Conservation (phyloP, 2,113 vertebrate species). For the Cephalopterus ornatus region DNA sequence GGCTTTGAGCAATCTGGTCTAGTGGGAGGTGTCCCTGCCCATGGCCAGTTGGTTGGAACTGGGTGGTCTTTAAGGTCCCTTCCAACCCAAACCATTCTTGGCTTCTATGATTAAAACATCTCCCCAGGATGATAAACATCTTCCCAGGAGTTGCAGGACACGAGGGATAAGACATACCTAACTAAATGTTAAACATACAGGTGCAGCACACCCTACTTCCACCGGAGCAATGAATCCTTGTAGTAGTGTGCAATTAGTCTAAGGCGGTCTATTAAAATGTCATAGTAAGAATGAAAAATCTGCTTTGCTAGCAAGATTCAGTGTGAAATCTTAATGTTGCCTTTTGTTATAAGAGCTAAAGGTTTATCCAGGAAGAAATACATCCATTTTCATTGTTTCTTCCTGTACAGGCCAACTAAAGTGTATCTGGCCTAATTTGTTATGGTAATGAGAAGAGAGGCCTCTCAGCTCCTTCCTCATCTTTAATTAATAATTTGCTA, state of each 20-base stretch:
- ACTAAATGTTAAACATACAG: not conserved
- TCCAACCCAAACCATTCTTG: not conserved
- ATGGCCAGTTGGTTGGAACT: accelerated
- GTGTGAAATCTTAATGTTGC: not conserved
- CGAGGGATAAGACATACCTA: accelerated
- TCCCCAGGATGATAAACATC: too few species aligned
- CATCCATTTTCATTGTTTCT: not conserved
- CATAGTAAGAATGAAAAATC: not conserved
- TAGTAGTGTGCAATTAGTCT: not conserved
- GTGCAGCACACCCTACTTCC: not conserved
- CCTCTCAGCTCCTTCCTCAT: not conserved
- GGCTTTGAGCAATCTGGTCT: not conserved
- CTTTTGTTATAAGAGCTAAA: not conserved
- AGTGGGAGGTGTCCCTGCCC: not conserved
- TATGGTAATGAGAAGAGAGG: not conserved
- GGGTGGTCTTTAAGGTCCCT: not conserved
- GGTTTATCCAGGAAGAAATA: not conserved
- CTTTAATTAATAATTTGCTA: not conserved
- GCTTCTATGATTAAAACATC: not conserved
- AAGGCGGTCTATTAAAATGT: not conserved
- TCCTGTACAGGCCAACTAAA: not conserved
- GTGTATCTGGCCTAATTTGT: not conserved
- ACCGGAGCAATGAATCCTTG: not conserved
- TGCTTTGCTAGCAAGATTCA: not conserved
- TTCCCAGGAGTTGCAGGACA: accelerated